Percentiles rank a stretch among this genome's conserved stretches.
Evolutionary conservation across 2,888 invertebrate species (phyloP).

Genomic region (Dasypogon diadema): DNA sequence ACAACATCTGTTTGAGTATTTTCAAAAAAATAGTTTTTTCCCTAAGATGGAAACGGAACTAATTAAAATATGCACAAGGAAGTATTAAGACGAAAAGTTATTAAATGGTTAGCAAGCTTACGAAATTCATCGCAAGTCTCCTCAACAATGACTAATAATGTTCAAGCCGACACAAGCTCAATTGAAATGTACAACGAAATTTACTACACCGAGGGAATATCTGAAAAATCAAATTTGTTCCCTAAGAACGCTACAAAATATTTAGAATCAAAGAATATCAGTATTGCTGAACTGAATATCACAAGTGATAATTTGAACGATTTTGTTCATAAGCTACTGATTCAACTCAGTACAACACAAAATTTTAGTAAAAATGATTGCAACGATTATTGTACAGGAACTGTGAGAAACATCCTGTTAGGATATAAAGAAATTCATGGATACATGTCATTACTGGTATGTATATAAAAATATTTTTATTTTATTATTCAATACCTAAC

Average conservation of each 20-base stretch:
- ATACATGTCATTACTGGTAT: conserved; percentile 83
- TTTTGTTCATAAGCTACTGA: conserved; percentile 49
- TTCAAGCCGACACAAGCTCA: not conserved
- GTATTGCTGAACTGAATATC: conserved; percentile 49
- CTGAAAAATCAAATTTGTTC: conserved; percentile 11
- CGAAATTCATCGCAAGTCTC: conserved; percentile 32
- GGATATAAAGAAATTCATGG: conserved; percentile 82
- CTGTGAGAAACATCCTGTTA: conserved; percentile 72
- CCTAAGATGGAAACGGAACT: conserved; percentile 11
- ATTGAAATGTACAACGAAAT: conserved; percentile 43
- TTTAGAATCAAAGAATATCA: conserved; percentile 49
- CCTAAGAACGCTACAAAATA: conserved; percentile 34
- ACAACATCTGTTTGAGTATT: not conserved
- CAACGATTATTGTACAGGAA: conserved; percentile 73
- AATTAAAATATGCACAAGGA: conserved; percentile 38
- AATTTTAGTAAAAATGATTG: conserved; percentile 60
- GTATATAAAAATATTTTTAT: conserved; percentile 61
- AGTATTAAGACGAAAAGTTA: conserved; percentile 41
- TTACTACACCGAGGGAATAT: conserved; percentile 11
- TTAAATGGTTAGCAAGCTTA: conserved; percentile 37
- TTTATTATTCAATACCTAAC: too few relatives aligned
- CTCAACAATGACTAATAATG: conserved; percentile 27
- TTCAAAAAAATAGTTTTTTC: too few relatives aligned
- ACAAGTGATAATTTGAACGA: conserved; percentile 50
- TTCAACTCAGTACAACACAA: conserved; percentile 24